A percentile compares a stretch with the other conserved stretches of the same genome.
These are phyloP conservation scores for Pachyseris speciosa DNA, from an alignment of 64 coral and sea anemone genomes.

Conservation along the genomic window DNA sequence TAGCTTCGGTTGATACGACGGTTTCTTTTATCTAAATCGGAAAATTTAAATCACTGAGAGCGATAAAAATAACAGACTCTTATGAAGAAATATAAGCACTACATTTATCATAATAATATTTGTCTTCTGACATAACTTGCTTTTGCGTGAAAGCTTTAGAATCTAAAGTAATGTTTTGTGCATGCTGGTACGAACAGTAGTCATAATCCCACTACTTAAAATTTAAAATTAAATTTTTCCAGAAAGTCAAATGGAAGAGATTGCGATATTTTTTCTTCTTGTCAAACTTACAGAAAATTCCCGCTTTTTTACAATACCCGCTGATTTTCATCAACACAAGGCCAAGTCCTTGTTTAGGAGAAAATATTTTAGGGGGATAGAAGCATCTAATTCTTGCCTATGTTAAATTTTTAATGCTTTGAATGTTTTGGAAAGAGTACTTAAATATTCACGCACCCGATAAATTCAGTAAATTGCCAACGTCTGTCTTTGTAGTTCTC, in stretches of 20 bases:
- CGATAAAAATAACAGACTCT: not conserved
- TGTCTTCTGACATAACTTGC: not conserved
- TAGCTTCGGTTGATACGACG: constrained; percentile 1
- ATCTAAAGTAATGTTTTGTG: not conserved
- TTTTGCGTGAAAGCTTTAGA: not conserved
- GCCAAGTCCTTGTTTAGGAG: not conserved
- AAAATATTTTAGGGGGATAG: constrained; percentile 15
- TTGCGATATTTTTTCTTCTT: not conserved
- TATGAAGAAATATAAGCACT: not conserved
- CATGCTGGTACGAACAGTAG: not conserved
- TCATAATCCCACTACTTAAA: not conserved
- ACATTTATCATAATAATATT: not conserved
- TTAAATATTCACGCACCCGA: constrained; percentile 28
- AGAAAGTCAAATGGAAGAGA: not conserved
- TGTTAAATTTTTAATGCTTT: constrained; percentile 54
- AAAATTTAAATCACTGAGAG: not conserved
- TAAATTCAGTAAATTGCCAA: not conserved
- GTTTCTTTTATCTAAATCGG: constrained; percentile 36
- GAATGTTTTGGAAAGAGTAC: constrained; percentile 44
- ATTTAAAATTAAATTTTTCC: constrained; percentile 28
- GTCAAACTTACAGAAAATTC: not conserved
- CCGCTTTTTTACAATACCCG: not conserved
- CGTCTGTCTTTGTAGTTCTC: not conserved
- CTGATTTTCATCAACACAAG: not conserved
- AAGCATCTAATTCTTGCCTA: constrained; percentile 32